Evolutionary conservation across 1,140 invertebrate species (phyloP).

Genomic region (Rhopalosiphum padi): DNA sequence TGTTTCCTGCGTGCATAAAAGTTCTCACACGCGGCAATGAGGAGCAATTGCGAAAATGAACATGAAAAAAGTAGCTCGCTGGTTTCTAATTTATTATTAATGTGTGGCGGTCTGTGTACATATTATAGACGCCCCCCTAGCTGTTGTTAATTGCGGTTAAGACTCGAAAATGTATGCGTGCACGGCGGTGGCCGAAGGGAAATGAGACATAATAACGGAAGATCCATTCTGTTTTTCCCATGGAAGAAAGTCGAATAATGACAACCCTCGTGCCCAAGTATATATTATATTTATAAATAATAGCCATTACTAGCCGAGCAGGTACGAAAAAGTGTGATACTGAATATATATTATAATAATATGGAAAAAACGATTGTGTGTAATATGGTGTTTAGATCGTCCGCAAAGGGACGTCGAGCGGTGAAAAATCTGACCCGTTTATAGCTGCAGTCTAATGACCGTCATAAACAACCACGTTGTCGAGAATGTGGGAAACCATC

Average conservation of each 20-base stretch:
- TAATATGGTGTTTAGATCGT: background rate
- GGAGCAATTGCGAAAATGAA: constrained; percentile 41
- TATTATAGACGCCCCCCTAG: constrained; percentile 41
- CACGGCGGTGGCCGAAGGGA: background rate
- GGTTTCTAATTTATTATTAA: constrained; percentile 56
- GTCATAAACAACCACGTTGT: background rate
- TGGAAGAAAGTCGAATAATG: constrained; percentile 46
- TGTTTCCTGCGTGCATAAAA: constrained; percentile 35
- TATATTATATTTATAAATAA: background rate
- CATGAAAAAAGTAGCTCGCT: constrained; percentile 47
- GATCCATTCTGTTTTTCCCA: constrained; percentile 24
- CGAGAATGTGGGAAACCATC: constrained; percentile 44
- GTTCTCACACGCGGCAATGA: constrained; percentile 42
- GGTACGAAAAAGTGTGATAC: background rate
- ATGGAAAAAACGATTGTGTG: background rate
- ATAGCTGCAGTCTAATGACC: background rate
- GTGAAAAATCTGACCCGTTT: background rate
- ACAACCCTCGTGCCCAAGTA: background rate
- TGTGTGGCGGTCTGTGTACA: constrained; percentile 34
- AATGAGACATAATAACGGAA: constrained; percentile 52
- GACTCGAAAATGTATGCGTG: background rate
- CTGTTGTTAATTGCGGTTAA: constrained; percentile 45
- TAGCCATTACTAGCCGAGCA: background rate
- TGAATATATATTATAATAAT: background rate
- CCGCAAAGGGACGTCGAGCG: background rate